Evolutionary conservation across 2,113 vertebrate species (phyloP), one percentile per base, ranked within the genome.

Genomic region (Beaufortia kweichowensis): DNA sequence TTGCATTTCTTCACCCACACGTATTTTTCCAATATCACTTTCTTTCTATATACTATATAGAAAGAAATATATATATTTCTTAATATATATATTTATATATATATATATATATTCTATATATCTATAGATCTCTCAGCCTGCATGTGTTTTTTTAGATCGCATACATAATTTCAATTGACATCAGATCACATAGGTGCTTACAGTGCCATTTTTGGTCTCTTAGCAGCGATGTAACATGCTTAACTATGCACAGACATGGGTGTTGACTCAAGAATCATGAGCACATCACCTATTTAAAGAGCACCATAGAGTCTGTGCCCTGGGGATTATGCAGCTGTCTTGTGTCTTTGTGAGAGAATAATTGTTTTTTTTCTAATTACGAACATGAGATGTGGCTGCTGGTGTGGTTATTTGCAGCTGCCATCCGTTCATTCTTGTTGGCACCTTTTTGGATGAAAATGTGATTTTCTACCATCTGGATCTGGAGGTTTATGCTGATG

Each of bases 1-100:
- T 88, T 87, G 73, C 78, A 79, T 77, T 82, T 84, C 50, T 80
- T 69, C 65, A 75, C 29, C 21, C 17, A 28, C 28, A 39, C 61
- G 29, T 8, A 5, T 56, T 3, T 17, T 4, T 56, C 21, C 66
- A n/a, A 6, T 29, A 6, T 29, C n/a, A 21, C 35, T 7, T 46
- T 12, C 3, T 14, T 43, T 14, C 3, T 14, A 46, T 46, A 14
- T 12, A 12, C 9, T 43, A 46, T 46, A 14, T 46, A 10, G 3
- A 12, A 14, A 14, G 35, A 39, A n/a, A n/a, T n/a, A n/a, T n/a
- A n/a, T n/a, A n/a, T n/a, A n/a, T n/a, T n/a, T n/a, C n/a, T n/a
- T n/a, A n/a, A n/a, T n/a, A n/a, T n/a, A n/a, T n/a, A n/a, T n/a
- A n/a, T n/a, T n/a, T n/a, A n/a, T 35, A 35, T 35, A 35, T 35